Evolutionary conservation across 2,888 invertebrate species (phyloP).

Genomic region (Cecidostiba fungosa): DNA sequence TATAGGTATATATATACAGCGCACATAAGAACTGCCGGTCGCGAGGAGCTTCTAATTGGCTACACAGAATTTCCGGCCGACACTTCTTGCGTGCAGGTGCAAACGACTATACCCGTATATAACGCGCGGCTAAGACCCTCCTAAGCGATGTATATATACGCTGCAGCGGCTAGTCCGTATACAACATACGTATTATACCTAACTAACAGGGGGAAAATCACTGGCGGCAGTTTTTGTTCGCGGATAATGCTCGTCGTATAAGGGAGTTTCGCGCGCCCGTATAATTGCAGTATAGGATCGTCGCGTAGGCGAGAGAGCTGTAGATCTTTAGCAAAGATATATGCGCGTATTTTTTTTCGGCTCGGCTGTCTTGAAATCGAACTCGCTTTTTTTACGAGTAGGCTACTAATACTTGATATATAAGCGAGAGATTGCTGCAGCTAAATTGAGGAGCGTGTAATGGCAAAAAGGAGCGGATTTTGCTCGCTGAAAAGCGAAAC

Average conservation of each 20-base stretch:
- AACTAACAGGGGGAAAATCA: not conserved
- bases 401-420: not conserved
- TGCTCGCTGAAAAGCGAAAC: conserved; percentile 8
- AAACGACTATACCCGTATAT: conserved; percentile 49
- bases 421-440: not conserved
- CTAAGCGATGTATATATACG: not conserved
- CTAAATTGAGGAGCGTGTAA: not conserved
- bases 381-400: not conserved
- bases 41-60: conserved; percentile 67
- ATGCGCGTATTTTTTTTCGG: not conserved
- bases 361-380: not conserved
- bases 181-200: not conserved
- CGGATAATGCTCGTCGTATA: not conserved
- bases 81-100: conserved; percentile 65
- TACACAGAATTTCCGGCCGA: conserved; percentile 67
- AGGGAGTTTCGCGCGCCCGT: conserved; percentile 26
- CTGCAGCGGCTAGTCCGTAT: no score
- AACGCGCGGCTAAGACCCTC: not conserved
- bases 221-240: conserved; percentile 21
- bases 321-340: not conserved
- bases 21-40: conserved; percentile 52
- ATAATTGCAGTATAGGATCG: conserved; percentile 18
- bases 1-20: not conserved
- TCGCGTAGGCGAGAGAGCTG: not conserved
- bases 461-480: not conserved